phyloP scores from a whole-genome alignment of 2,888 invertebrate genomes.

The Miltochrista miniata region DNA sequence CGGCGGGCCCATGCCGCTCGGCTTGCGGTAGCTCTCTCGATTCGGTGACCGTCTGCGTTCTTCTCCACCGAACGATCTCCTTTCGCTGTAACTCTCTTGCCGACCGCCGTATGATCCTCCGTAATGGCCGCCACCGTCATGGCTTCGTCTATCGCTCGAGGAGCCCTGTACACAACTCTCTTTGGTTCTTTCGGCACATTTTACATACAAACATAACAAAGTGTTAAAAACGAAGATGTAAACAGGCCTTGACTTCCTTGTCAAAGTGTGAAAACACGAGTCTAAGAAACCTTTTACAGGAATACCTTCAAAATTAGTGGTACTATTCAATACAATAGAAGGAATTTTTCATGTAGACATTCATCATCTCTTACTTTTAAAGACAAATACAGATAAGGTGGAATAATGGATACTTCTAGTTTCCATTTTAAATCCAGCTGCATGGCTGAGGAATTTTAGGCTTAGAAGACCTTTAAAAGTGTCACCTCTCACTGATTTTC shows the following conservation, averaged over 20 bases:
- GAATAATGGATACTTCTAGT: too few relatives aligned
- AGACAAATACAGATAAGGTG: constrained; percentile 6
- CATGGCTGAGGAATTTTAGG: constrained; percentile 18
- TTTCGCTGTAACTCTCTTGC: constrained; percentile 82
- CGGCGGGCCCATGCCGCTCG: constrained; percentile 78
- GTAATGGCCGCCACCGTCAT: constrained; percentile 83
- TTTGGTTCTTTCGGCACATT: constrained; percentile 66
- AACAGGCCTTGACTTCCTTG: constrained; percentile 30
- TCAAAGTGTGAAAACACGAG: constrained; percentile 27
- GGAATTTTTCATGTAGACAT: constrained; percentile 17
- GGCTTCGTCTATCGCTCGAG: constrained; percentile 82
- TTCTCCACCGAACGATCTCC: constrained; percentile 78
- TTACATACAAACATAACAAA: constrained; percentile 53
- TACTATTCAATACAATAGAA: constrained; percentile 23
- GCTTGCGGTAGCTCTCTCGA: constrained; percentile 76
- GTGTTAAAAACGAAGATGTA: constrained; percentile 42
- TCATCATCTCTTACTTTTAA: constrained; percentile 24
- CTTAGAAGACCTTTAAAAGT: constrained; percentile 19
- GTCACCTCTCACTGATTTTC: constrained; percentile 25
- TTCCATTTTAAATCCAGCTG: constrained; percentile 18
- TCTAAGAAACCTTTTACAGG: constrained; percentile 8
- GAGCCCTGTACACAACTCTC: constrained; percentile 82
- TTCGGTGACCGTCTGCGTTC: constrained; percentile 83
- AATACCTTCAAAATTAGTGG: constrained; percentile 7
- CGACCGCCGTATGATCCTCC: constrained; percentile 81